Percentiles rank a stretch among this genome's conserved stretches.
phyloP scores from a whole-genome alignment of 2,888 invertebrate species.

The Lymantria monacha region DNA sequence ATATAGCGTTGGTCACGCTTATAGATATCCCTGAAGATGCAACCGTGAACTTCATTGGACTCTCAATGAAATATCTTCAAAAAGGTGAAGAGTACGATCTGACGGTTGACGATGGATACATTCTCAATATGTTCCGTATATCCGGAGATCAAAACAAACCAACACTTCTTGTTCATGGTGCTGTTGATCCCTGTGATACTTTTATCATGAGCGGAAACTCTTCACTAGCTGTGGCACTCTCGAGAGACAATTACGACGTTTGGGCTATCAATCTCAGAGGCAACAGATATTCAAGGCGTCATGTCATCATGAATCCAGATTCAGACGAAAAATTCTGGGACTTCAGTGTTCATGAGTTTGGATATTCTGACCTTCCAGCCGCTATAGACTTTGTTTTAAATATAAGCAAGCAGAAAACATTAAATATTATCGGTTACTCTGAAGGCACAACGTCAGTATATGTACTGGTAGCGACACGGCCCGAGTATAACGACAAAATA shows the following conservation, averaged over 20 bases:
- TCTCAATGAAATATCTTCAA: conserved; percentile 44
- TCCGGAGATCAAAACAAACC: conserved; percentile 34
- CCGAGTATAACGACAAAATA: conserved; percentile 82
- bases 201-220: conserved; percentile 44
- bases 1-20: conserved; percentile 1
- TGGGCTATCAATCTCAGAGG: conserved; percentile 77
- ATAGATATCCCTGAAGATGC: conserved; percentile 34
- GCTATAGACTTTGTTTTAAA: conserved; percentile 62
- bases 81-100: conserved; percentile 37
- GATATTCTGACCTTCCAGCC: conserved; percentile 85
- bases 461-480: conserved; percentile 69
- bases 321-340: conserved; percentile 67
- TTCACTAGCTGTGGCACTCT: conserved; percentile 50
- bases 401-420: conserved; percentile 68
- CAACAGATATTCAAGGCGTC: conserved; percentile 80
- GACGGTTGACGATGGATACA: conserved; percentile 44
- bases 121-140: conserved; percentile 45
- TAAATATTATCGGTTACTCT: conserved; percentile 86
- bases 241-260: conserved; percentile 74
- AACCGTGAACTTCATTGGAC: conserved; percentile 35
- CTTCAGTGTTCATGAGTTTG: conserved; percentile 86
- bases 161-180: conserved; percentile 45
- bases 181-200: conserved; percentile 43
- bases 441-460: conserved; percentile 82
- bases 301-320: conserved; percentile 59